Evolutionary conservation across 1,140 invertebrate genomes (phyloP), one percentile per base, ranked within the genome.

Genomic region (Macrocentrus cingulum): DNA sequence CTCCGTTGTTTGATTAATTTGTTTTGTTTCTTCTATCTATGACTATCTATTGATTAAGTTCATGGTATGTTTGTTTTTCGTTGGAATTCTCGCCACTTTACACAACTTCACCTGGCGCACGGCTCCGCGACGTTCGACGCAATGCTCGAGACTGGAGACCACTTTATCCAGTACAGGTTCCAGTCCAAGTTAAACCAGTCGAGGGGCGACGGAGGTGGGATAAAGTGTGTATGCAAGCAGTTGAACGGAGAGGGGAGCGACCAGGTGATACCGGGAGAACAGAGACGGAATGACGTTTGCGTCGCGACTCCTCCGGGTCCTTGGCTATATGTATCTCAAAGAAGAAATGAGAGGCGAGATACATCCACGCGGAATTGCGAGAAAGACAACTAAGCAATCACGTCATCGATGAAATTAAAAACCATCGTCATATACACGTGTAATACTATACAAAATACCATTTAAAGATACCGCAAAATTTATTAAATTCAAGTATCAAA

Each of bases 61-160:
- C 36, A 7, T 5, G 41, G 18, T 18, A 3, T 16, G 2, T 37
- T 13, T 52, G 18, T 19, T 52, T 20, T 25, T 3, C 18, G n/a
- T 15, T 42, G 15, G 7, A 39, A 16, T 22, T 53, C 42, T 41
- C 20, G 11, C n/a, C 8, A 22, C 34, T 37, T 39, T 20, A 23
- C 32, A 18, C 50, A 6, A 23, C 19, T 39, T 6, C 51, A 54
- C 51, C 51, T 54, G 51, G 11, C 13, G n/a, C 15, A 4, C 32
- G 32, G 15, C 5, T 56, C 32, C 54, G 54, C 41, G 22, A 23
- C 16, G 42, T 19, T 22, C 44, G 54, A 56, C 54, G 54, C 44
- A 20, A 56, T 42, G 49, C 32, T 56, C 54, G 44, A 56, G 42
- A 56, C 54, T 56, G 44, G 4, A 29, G 25, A 29, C 25, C 25